phyloP scores from a whole-genome alignment of 2,888 invertebrate species.

The Drosophila kuntzei region DNA sequence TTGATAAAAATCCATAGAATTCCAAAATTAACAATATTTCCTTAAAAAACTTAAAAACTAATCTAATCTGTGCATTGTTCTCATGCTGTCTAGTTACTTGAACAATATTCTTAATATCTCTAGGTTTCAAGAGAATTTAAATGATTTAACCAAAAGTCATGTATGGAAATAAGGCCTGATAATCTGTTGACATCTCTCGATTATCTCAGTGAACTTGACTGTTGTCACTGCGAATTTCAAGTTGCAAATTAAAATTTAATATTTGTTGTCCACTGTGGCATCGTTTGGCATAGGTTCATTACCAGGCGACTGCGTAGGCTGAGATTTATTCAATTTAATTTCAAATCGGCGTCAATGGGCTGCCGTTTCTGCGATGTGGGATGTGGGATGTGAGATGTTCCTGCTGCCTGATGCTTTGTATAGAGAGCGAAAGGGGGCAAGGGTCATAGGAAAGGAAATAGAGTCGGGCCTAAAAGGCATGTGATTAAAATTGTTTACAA shows the following conservation, averaged over 20 bases:
- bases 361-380: constrained; percentile 29
- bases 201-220: background rate
- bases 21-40: too few relatives aligned
- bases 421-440: background rate
- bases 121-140: too few relatives aligned
- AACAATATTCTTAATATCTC: too few relatives aligned
- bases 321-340: constrained; percentile 80
- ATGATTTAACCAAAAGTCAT: too few relatives aligned
- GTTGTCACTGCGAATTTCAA: too few relatives aligned
- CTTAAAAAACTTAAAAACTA: too few relatives aligned
- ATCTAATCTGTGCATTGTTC: too few relatives aligned
- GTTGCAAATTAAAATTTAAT: background rate
- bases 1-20: too few relatives aligned
- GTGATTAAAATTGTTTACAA: constrained; percentile 81
- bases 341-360: constrained; percentile 70
- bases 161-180: background rate
- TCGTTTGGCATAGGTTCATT: constrained; percentile 63
- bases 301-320: constrained; percentile 52
- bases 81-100: too few relatives aligned
- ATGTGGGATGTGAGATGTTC: background rate
- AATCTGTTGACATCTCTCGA: background rate
- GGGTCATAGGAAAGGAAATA: constrained; percentile 18
- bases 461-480: constrained; percentile 50
- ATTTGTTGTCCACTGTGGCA: constrained; percentile 33
- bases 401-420: background rate